Conservation (phyloP, 2,113 vertebrate genomes). For the Nycticorax nycticorax region DNA sequence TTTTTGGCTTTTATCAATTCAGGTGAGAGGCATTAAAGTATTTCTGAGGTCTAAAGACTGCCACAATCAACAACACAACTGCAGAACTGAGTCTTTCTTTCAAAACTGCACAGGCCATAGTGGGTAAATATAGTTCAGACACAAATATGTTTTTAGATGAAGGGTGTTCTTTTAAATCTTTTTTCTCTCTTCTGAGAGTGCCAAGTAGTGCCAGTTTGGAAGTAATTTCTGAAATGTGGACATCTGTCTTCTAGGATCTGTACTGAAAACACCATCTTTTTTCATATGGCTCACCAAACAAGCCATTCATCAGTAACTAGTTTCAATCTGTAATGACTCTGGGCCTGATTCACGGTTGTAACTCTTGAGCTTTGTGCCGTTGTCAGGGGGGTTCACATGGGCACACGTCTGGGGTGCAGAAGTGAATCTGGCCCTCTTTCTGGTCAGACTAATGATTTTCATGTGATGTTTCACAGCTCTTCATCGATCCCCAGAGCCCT, state of each 20-base stretch:
- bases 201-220: conserved; percentile 40
- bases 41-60: background rate
- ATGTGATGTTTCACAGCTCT: background rate
- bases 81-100: background rate
- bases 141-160: conserved; percentile 4
- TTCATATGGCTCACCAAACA: conserved; percentile 50
- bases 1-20: background rate
- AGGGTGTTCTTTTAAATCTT: conserved; percentile 14
- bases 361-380: background rate
- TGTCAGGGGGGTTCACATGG: background rate
- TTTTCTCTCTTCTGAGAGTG: background rate
- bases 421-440: background rate
- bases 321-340: background rate
- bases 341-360: background rate
- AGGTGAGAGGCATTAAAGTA: background rate
- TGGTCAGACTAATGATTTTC: background rate
- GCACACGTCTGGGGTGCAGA: background rate
- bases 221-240: conserved; percentile 56
- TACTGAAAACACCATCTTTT: conserved; percentile 61
- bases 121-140: conserved; percentile 42
- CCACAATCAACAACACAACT: background rate
- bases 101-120: background rate
- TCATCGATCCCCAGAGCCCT: background rate
- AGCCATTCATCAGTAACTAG: conserved; percentile 36
- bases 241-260: conserved; percentile 56